Base-by-base conservation (phyloP, 1,140 invertebrate genomes). In the Drosophila simulans region DNA sequence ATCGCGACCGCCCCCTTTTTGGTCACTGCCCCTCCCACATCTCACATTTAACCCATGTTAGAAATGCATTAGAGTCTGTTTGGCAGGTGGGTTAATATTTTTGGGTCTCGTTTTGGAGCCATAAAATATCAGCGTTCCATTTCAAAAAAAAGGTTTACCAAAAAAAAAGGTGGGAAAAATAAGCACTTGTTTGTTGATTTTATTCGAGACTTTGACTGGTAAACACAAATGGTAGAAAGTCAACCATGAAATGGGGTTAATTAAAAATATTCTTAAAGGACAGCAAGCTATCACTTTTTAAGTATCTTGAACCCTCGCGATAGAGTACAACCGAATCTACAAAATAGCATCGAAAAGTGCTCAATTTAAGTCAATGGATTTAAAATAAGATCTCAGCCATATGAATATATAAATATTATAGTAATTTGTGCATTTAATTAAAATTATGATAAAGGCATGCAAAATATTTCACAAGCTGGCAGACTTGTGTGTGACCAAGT, bases 381-480 rank as follows among this genome's bases (percentile, higher is more conserved):
- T 1, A 10, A 11, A 20, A 31, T 48, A 55, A 35, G 51, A 51
- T 25, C 20, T 5, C 58, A 25, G 49, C 59, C 57, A 11, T 74
- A 59, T 49, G 66, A 63, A 81, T 63, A 76, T 63, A 83, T 77
- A 86, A 77, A 86, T 82, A 80, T 60, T 80, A 80, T 80, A 88
- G 84, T 77, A 73, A 83, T 88, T 88, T 80, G 68, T 72, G 76
- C 83, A 89, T 88, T 88, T 88, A 83, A 88, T 88, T 88, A 83
- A 88, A 88, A 89, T 80, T 76, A 83, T 83, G 84, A 88, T 89
- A 88, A 83, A 88, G 77, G 80, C 68, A 89, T 88, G 83, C 72
- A 70, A 82, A 88, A 88, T 83, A 88, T 88, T 88, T 89, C 57
- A 68, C 75, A 80, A 83, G 63, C 71, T 54, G 63, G 65, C 62